Conservation (phyloP, 2,888 invertebrate genomes). For the Netelia inedita region DNA sequence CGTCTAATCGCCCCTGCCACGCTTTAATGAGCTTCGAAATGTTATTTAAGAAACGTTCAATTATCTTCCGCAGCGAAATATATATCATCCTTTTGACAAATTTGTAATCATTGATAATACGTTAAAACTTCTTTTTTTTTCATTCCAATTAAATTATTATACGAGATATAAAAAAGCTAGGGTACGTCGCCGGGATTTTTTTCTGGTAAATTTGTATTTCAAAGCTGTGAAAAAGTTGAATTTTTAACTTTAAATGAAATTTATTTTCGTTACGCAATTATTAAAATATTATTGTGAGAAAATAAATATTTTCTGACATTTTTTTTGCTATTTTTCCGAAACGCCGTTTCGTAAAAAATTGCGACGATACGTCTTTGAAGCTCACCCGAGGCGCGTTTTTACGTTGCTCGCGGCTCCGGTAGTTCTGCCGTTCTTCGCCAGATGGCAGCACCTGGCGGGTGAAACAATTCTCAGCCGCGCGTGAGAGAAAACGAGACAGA, state of each 20-base stretch:
- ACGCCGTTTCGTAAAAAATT: not conserved
- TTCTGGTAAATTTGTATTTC: no score
- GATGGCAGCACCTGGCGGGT: slow-evolving; percentile 83
- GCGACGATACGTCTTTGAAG: not conserved
- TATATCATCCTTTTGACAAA: not conserved
- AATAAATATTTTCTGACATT: no score
- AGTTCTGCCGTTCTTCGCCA: slow-evolving; percentile 59
- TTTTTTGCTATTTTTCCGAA: not conserved
- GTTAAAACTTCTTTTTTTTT: not conserved
- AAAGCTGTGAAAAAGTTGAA: no score
- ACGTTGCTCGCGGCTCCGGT: slow-evolving; percentile 20
- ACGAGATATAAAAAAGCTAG: no score
- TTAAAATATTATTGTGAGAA: no score
- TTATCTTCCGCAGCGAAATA: not conserved
- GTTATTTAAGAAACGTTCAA: not conserved
- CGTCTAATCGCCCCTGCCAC: slow-evolving; percentile 41
- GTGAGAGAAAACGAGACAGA: slow-evolving; percentile 22
- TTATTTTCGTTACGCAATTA: not conserved
- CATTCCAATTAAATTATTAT: not conserved
- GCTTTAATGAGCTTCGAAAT: slow-evolving; percentile 41
- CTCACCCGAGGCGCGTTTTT: not conserved
- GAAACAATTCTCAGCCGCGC: slow-evolving; percentile 18
- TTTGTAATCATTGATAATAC: not conserved
- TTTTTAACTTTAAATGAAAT: no score
- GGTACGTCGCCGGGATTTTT: no score